Evolutionary conservation across 1,140 invertebrate genomes (phyloP), one percentile per base, ranked within the genome.

Genomic region (Caenorhabditis elegans): DNA sequence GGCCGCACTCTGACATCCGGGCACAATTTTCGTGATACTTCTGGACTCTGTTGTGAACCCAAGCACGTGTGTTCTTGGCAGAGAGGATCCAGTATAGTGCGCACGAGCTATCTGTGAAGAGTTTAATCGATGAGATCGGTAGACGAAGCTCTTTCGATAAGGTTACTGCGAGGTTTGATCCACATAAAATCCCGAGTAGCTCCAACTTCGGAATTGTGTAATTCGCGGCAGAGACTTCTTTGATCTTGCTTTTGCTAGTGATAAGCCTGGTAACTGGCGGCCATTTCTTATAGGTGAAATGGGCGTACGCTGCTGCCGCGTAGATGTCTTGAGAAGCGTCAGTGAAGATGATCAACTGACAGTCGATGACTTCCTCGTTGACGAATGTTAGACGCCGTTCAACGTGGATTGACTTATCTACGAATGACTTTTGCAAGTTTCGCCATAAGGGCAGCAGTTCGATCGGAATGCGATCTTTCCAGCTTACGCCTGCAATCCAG

Each of bases 141-240:
- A 24, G 8, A 10, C 19, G 49, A 3, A 51, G 22, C 19, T 51
- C 49, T 24, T 6, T 17, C 5, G 26, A 10, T 10, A 51, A 15
- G 22, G 3, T 51, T 5, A 2, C 10, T 8, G 19, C 22, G 10
- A 24, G 10, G 19, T 4, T 51, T 4, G 22, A 24, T 26, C 19
- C 49, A 13, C 19, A 24, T 51, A 24, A 19, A 2, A 51, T 51
- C 5, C 13, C 76, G 3, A 51, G 17, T 19, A 78, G n/a, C 19
- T 78, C 76, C 24, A 78, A 26, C 34, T 24, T 49, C 4, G 76
- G 76, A 17, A 78, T 78, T 24, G 76, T 78, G 13, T 17, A 31
- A 4, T 51, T 24, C 19, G 10, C 49, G 5, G n/a, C 26, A 6
- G 28, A 51, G 15, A 24, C 13, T 49, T 47, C 47, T 1, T 22